Percentiles rank a stretch among this genome's conserved stretches.
Conservation (phyloP, 2,113 vertebrate species). For the Oncorhynchus masou region DNA sequence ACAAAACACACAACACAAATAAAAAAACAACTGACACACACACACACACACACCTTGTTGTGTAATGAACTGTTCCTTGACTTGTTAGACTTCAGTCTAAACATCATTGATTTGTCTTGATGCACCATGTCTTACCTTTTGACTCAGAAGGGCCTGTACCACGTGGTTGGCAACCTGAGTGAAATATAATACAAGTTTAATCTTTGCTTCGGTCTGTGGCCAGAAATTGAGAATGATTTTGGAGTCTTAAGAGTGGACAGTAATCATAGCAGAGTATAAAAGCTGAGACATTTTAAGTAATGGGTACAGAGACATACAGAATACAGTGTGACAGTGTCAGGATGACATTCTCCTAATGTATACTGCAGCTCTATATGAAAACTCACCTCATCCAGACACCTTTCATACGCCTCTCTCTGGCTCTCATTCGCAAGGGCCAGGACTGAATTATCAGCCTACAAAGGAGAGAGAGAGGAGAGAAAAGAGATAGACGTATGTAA, state of each 20-base stretch:
- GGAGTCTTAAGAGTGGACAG: not conserved
- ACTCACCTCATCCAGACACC: slow-evolving; percentile 83
- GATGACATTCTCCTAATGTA: no score
- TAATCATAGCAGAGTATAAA: not conserved
- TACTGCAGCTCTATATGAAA: not conserved
- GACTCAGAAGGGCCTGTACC: slow-evolving; percentile 81
- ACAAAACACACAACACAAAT: not conserved
- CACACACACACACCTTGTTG: not conserved
- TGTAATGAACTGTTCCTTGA: not conserved
- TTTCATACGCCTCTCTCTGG: slow-evolving; percentile 81
- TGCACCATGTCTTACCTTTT: slow-evolving; percentile 71
- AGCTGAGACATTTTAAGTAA: not conserved
- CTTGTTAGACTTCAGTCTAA: not conserved
- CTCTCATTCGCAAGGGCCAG: slow-evolving; percentile 82
- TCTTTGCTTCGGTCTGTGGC: not conserved
- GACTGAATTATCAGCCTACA: slow-evolving; percentile 78
- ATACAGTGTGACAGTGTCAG: no score
- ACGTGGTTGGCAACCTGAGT: slow-evolving; percentile 82
- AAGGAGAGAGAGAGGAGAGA: slow-evolving; percentile 1
- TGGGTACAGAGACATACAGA: no score
- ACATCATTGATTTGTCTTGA: not conserved
- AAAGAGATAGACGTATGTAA: not conserved
- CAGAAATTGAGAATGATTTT: not conserved
- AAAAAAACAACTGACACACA: not conserved
- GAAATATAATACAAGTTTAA: not conserved